Percentiles rank a stretch among this genome's conserved stretches.
Conservation (phyloP, 2,113 vertebrate species). For the Lepus europaeus region DNA sequence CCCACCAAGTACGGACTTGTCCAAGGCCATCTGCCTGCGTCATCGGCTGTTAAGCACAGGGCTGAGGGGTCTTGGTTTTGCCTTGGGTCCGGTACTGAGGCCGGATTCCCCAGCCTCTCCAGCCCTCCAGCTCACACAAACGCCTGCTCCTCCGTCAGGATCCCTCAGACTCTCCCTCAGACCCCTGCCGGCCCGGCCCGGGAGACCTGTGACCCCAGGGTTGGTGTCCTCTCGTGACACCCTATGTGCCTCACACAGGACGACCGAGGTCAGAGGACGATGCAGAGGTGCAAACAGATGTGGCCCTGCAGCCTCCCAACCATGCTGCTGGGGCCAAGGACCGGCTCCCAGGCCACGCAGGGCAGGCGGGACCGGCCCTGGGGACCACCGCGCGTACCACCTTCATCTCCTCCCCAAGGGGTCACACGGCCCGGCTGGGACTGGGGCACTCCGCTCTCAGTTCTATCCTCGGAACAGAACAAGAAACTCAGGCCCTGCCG, state of each 20-base stretch:
- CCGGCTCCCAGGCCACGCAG: neutral
- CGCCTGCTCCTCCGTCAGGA: neutral
- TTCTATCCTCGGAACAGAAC: accelerated
- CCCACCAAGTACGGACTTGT: neutral
- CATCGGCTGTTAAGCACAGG: too few relatives aligned
- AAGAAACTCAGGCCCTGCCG: neutral
- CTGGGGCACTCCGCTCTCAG: neutral
- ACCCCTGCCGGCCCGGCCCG: neutral
- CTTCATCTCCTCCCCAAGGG: neutral
- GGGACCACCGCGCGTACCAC: accelerated
- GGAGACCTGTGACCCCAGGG: neutral
- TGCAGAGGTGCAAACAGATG: neutral
- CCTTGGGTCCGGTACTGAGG: neutral
- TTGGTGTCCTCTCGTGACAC: neutral
- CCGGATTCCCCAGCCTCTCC: neutral
- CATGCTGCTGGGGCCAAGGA: accelerated
- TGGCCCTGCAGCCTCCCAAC: neutral
- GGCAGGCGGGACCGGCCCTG: neutral
- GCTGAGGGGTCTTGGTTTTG: neutral
- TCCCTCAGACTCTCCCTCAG: neutral
- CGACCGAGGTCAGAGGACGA: neutral
- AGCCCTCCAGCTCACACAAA: neutral
- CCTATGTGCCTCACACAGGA: neutral
- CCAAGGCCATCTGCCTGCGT: neutral
- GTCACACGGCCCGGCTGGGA: neutral